Evolutionary conservation across 2,888 invertebrate species (phyloP), one percentile per base, ranked within the genome.

Genomic region (Melangyna quadrimaculata): DNA sequence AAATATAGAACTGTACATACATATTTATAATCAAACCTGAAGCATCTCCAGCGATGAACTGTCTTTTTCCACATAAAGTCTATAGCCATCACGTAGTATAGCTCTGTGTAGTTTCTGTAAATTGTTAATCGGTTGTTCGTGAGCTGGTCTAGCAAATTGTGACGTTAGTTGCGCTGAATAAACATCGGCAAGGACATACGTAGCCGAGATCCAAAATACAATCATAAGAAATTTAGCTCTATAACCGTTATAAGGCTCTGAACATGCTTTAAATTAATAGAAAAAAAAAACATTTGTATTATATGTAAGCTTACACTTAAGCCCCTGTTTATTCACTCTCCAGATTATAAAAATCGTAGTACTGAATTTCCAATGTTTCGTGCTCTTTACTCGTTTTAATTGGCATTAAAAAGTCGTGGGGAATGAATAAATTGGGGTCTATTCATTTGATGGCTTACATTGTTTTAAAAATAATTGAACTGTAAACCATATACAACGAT

Each of bases 141-240:
- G 93, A 0, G 95, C 95, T 3, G 96, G 96, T 65, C 94, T 93
- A 0, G 96, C 96, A 77, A 96, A 93, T 27, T 96, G 92, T 3
- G 96, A 96, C 10, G 96, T 96, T 83, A 96, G 91, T 90, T 96
- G 96, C 0, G 96, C 96, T 0, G 96, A 96, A 90, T 96, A 96
- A 93, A 96, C 95, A 90, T 96, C 96, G 0, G 95, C 95, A 63
- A 96, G 94, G 5, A 96, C 95, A 90, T 96, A 96, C 0, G 96
- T 96, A 1, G 95, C 95, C 32, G 95, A 95, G n/a, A 96, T 93
- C 67, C 95, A 95, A 59, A 96, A 93, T 3, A 96, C 91, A 32
- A 95, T 94, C 14, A 94, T 94, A n/a, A 96, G 93, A 55, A 95
- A 93, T 61, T 96, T 94, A 0, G 95, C 94, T 88, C 95, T 95